These are phyloP conservation scores for Drosophila pseudotakahashii DNA, from an alignment of 2,888 invertebrate species.

Conservation along the genomic window DNA sequence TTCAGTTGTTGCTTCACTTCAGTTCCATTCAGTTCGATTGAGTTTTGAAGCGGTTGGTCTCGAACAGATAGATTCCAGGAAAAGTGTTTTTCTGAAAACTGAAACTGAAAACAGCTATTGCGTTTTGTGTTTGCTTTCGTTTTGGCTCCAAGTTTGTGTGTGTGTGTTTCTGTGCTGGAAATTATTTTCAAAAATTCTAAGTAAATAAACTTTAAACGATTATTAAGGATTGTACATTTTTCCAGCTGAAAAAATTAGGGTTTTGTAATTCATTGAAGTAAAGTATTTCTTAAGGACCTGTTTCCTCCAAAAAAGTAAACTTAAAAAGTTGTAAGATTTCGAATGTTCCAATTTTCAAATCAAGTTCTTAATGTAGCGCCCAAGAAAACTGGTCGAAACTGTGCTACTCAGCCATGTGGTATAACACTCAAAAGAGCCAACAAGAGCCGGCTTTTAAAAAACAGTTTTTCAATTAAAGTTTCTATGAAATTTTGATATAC, in stretches of 20 bases:
- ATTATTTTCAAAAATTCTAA: not conserved
- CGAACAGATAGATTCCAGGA: conserved; percentile 7
- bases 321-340: not conserved
- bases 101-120: not conserved
- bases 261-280: no score
- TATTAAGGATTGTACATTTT: not conserved
- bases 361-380: conserved; percentile 4
- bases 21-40: conserved; percentile 66
- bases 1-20: conserved; percentile 77
- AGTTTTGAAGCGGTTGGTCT: conserved; percentile 26
- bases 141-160: not conserved
- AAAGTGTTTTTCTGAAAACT: conserved; percentile 14
- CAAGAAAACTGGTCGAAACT: conserved; percentile 11
- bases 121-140: not conserved
- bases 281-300: no score
- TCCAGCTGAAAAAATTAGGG: no score
- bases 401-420: not conserved
- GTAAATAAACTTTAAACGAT: not conserved
- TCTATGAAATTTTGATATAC: not conserved
- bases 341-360: conserved; percentile 1
- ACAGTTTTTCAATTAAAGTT: no score
- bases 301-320: no score
- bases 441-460: not conserved
- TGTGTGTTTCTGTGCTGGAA: not conserved
- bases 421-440: not conserved